A percentile compares a stretch with the other conserved stretches of the same genome.
These are phyloP conservation scores for Pterostichus madidus DNA, from an alignment of 2,888 invertebrate genomes.

Conservation along the genomic window DNA sequence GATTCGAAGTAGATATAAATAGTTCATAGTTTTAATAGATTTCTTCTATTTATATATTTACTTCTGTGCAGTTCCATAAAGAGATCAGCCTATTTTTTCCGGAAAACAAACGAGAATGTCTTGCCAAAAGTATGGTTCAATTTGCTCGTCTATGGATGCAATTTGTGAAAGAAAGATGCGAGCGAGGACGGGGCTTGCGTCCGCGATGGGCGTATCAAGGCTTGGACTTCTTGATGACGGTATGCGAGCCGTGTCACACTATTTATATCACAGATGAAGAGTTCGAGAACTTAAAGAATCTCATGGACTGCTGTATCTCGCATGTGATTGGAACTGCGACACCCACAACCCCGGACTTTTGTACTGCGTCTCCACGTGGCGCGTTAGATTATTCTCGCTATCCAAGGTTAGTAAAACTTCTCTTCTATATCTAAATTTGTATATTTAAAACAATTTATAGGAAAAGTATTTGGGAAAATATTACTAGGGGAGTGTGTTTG, in stretches of 20 bases:
- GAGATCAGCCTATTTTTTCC: slow-evolving; percentile 85
- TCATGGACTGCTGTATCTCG: slow-evolving; percentile 91
- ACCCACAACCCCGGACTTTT: slow-evolving; percentile 75
- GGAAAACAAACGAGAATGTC: slow-evolving; percentile 74
- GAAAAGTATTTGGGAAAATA: neutral
- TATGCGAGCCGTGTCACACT: slow-evolving; percentile 91
- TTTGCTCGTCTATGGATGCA: slow-evolving; percentile 93
- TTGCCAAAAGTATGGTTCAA: slow-evolving; percentile 82
- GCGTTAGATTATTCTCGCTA: slow-evolving; percentile 73
- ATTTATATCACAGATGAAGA: slow-evolving; percentile 87
- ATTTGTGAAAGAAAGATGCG: slow-evolving; percentile 91
- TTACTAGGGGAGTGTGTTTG: too few relatives aligned
- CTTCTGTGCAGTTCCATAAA: slow-evolving; percentile 81
- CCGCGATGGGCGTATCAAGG: slow-evolving; percentile 95
- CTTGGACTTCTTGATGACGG: slow-evolving; percentile 90
- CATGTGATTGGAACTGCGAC: slow-evolving; percentile 86
- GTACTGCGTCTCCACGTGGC: slow-evolving; percentile 73
- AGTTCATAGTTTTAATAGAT: neutral
- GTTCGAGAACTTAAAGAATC: slow-evolving; percentile 88
- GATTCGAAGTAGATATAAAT: slow-evolving; percentile 85
- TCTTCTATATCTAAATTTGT: neutral
- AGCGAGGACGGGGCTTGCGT: slow-evolving; percentile 88
- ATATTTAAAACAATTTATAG: neutral
- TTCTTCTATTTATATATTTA: neutral
- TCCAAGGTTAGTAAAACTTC: slow-evolving; percentile 54